Percentiles rank a stretch among this genome's conserved stretches.
phyloP scores from a whole-genome alignment of 2,113 vertebrate genomes.

The Thunnus thynnus region DNA sequence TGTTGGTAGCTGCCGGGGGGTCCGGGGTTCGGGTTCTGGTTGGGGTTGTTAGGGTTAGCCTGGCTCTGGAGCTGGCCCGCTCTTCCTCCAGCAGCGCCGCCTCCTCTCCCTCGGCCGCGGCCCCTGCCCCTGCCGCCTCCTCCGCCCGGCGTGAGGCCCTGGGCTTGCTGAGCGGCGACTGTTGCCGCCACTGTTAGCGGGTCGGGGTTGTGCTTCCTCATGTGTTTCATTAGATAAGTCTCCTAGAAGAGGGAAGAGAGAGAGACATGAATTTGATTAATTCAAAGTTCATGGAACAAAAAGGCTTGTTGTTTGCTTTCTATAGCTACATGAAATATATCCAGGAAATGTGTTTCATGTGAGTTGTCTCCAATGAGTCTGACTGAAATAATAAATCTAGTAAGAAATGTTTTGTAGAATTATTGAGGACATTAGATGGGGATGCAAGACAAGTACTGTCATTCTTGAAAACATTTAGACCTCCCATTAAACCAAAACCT shows the following conservation, averaged over 20 bases:
- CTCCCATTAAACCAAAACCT: no score
- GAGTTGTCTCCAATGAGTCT: no score
- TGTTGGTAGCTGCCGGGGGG: conserved; percentile 79
- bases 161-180: conserved; percentile 81
- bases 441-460: no score
- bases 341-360: no score
- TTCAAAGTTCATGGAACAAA: not conserved
- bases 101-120: conserved; percentile 79
- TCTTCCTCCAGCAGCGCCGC: conserved; percentile 76
- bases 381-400: no score
- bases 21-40: conserved; percentile 69
- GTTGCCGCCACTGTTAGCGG: conserved; percentile 82
- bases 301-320: not conserved
- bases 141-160: conserved; percentile 73
- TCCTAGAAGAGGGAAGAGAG: conserved; percentile 82
- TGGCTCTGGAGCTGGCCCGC: conserved; percentile 80
- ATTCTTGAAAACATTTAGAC: no score
- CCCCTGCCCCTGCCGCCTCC: conserved; percentile 82
- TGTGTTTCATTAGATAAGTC: conserved; percentile 99
- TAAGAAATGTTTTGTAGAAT: no score
- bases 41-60: conserved; percentile 82
- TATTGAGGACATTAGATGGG: no score
- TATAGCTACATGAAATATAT: not conserved
- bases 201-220: conserved; percentile 98
- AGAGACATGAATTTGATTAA: not conserved